phyloP scores from a whole-genome alignment of 2,888 invertebrate genomes.

The Dexiosoma caninum region DNA sequence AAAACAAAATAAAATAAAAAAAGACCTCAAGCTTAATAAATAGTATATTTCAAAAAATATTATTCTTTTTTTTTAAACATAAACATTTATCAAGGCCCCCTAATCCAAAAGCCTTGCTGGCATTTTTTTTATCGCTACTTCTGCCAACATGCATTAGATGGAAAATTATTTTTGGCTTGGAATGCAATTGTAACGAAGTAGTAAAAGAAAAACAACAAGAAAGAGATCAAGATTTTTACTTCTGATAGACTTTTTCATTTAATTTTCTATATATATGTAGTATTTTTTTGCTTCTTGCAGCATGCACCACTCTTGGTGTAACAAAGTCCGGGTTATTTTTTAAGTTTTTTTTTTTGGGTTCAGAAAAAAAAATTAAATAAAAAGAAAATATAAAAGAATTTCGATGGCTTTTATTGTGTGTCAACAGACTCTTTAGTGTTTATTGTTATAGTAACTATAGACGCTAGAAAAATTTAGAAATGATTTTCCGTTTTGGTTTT shows the following conservation, averaged over 20 bases:
- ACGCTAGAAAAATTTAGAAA: slow-evolving; percentile 52
- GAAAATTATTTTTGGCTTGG: slow-evolving; percentile 57
- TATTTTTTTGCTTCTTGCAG: slow-evolving; percentile 10
- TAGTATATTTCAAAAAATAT: no score
- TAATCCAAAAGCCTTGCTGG: neutral
- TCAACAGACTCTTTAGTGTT: slow-evolving; percentile 62
- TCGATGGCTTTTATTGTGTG: slow-evolving; percentile 61
- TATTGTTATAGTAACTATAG: slow-evolving; percentile 57
- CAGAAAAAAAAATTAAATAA: slow-evolving; percentile 4
- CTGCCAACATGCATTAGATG: slow-evolving; percentile 1
- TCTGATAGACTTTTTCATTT: slow-evolving; percentile 63
- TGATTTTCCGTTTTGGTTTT: slow-evolving; percentile 41
- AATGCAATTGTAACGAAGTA: slow-evolving; percentile 32
- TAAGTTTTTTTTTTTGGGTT: neutral
- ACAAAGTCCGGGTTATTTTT: slow-evolving; percentile 13
- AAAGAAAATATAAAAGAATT: slow-evolving; percentile 43
- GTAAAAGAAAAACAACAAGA: slow-evolving; percentile 4
- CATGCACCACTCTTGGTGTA: slow-evolving; percentile 21
- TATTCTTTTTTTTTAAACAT: no score
- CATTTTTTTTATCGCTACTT: neutral
- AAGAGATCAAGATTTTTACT: slow-evolving; percentile 57
- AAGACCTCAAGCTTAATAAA: no score
- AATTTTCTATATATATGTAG: slow-evolving; percentile 43
- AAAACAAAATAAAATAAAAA: no score
- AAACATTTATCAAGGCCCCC: neutral